Evolutionary conservation across 2,797 vertebrate genomes (phyloP).

Genomic region (Lacerta agilis): DNA sequence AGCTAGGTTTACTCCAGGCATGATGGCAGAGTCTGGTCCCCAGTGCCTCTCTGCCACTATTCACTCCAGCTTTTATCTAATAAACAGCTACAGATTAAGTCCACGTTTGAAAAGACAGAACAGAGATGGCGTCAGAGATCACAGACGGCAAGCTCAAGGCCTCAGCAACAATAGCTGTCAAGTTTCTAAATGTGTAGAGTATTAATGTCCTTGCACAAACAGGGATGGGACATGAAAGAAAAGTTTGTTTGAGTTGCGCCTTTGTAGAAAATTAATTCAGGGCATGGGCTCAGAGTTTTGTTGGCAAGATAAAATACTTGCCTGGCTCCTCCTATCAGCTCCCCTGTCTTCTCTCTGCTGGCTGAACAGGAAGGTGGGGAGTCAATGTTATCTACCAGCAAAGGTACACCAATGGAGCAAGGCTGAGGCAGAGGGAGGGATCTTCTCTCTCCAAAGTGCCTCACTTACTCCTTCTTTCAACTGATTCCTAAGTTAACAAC

Average conservation of each 20-base stretch:
- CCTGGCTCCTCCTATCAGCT: slow-evolving; percentile 34
- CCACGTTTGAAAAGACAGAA: slow-evolving; percentile 11
- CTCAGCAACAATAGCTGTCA: slow-evolving; percentile 42
- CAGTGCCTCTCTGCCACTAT: neutral
- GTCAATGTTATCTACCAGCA: neutral
- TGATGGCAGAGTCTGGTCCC: neutral
- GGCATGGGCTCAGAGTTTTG: slow-evolving; percentile 51
- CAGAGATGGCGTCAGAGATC: neutral
- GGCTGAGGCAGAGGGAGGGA: neutral
- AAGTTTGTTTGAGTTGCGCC: slow-evolving; percentile 57
- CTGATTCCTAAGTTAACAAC: neutral
- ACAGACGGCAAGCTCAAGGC: neutral
- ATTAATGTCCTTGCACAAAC: slow-evolving; percentile 60
- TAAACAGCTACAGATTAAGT: slow-evolving; percentile 25
- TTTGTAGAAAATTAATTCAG: slow-evolving; percentile 65
- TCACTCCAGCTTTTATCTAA: slow-evolving; percentile 27
- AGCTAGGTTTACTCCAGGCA: neutral
- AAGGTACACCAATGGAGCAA: neutral
- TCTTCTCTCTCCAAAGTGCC: neutral
- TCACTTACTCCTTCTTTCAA: neutral
- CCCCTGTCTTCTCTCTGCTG: neutral
- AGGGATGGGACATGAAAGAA: slow-evolving; percentile 58
- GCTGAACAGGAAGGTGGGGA: neutral
- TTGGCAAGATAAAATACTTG: slow-evolving; percentile 59
- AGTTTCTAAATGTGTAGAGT: slow-evolving; percentile 68